Percentiles rank a stretch among this genome's conserved stretches.
Evolutionary conservation across 2,113 vertebrate species (phyloP).

Genomic region (Entelurus aequoreus): DNA sequence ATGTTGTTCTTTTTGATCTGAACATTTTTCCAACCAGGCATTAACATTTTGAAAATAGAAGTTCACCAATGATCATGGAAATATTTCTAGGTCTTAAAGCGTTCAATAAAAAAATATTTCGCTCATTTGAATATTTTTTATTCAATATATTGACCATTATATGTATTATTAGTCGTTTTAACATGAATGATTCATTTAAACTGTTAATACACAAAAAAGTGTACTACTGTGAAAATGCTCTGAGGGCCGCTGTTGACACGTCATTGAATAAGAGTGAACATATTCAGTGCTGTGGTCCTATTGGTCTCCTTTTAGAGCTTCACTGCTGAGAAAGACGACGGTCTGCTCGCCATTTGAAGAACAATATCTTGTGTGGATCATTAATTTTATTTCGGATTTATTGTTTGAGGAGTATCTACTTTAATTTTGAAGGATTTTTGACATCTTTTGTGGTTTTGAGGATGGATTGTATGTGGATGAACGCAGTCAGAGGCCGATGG

Average conservation of each 20-base stretch:
- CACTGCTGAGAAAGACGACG: not conserved
- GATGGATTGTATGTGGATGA: slow-evolving; percentile 22
- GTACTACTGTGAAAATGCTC: slow-evolving; percentile 39
- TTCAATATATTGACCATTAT: not conserved
- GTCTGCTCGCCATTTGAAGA: not conserved
- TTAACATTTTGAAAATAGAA: no score
- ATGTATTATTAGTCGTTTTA: not conserved
- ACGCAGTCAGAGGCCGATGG: slow-evolving; percentile 26
- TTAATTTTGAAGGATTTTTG: not conserved
- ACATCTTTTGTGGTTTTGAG: not conserved
- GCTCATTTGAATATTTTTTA: not conserved
- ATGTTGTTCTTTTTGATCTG: no score
- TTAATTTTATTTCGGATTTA: no score
- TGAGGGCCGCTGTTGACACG: slow-evolving; percentile 66
- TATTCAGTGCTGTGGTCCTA: slow-evolving; percentile 11
- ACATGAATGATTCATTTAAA: rapidly evolving
- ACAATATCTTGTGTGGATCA: not conserved
- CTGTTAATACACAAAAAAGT: not conserved
- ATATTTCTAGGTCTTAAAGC: no score
- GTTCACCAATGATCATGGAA: no score
- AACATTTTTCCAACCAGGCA: no score
- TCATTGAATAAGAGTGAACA: slow-evolving; percentile 8
- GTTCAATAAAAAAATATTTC: no score
- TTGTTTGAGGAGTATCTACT: not conserved
- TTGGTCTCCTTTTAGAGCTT: slow-evolving; percentile 11